These are phyloP conservation scores for Ricordea florida DNA, from an alignment of 92 coral and sea anemone species.

Conservation along the genomic window DNA sequence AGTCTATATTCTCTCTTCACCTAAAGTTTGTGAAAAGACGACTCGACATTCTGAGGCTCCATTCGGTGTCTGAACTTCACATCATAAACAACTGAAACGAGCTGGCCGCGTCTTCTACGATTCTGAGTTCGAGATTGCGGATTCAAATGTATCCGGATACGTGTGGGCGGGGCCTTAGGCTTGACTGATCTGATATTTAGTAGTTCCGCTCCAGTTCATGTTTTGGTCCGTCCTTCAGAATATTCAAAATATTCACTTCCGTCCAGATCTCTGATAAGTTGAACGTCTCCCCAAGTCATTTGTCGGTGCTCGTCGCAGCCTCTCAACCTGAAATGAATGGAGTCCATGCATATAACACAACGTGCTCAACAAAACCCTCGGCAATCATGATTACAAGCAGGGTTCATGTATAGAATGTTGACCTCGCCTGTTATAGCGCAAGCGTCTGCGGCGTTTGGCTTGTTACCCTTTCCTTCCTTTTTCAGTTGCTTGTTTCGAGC, in stretches of 20 bases:
- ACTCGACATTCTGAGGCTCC: too few relatives aligned
- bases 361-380: conserved; percentile 50
- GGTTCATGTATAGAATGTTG: conserved; percentile 23
- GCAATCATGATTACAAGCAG: conserved; percentile 31
- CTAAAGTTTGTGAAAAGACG: too few relatives aligned
- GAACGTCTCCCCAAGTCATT: conserved; percentile 53
- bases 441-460: conserved; percentile 29
- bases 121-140: too few relatives aligned
- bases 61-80: too few relatives aligned
- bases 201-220: conserved; percentile 49
- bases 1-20: too few relatives aligned
- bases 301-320: conserved; percentile 67
- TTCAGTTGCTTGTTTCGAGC: conserved; percentile 2
- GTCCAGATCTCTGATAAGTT: conserved; percentile 15
- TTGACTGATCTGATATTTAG: conserved; percentile 56
- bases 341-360: conserved; percentile 42
- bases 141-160: too few relatives aligned
- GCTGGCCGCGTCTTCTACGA: too few relatives aligned
- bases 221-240: conserved; percentile 42
- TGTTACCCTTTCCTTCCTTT: conserved; percentile 2
- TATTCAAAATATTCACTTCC: conserved; percentile 41
- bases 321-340: conserved; percentile 50
- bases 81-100: too few relatives aligned
- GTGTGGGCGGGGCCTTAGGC: conserved; percentile 34
- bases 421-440: conserved; percentile 1